A percentile compares a stretch with the other conserved stretches of the same genome.
These are phyloP conservation scores for Aulostomus chinensis DNA, from an alignment of 2,797 vertebrate genomes.

Conservation along the genomic window DNA sequence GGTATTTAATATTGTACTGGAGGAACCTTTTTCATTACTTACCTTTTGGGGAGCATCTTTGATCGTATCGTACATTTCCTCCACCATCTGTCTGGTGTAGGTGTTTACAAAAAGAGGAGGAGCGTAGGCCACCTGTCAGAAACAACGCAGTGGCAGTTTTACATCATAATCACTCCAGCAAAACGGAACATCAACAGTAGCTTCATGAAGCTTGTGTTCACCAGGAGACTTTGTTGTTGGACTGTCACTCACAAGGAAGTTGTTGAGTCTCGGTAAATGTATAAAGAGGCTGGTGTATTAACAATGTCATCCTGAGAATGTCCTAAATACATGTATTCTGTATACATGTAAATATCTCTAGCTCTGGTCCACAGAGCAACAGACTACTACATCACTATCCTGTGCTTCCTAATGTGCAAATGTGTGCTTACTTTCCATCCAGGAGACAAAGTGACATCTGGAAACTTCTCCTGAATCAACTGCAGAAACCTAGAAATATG, in stretches of 20 bases:
- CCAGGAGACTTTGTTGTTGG: too few species aligned
- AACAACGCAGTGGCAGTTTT: not conserved
- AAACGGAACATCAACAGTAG: too few species aligned
- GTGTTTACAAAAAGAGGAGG: slow-evolving; percentile 56
- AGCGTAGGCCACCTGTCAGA: slow-evolving; percentile 57
- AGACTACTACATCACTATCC: not conserved
- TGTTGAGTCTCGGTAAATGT: too few species aligned
- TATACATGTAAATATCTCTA: too few species aligned
- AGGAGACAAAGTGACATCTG: slow-evolving; percentile 82
- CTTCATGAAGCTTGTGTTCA: too few species aligned
- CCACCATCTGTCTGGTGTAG: slow-evolving; percentile 82
- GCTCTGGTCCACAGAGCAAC: too few species aligned
- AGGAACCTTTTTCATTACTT: not conserved
- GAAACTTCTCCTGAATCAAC: slow-evolving; percentile 82
- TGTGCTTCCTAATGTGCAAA: not conserved
- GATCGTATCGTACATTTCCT: slow-evolving; percentile 80
- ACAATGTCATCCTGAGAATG: too few species aligned
- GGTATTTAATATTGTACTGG: not conserved
- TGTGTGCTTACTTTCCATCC: slow-evolving; percentile 83
- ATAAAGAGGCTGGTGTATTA: too few species aligned
- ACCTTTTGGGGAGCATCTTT: slow-evolving; percentile 77
- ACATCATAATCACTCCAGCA: not conserved
- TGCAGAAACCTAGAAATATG: slow-evolving; percentile 77
- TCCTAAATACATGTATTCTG: too few species aligned
- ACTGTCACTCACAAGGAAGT: too few species aligned